These are phyloP conservation scores for Menidia menidia DNA, from an alignment of 2,797 vertebrate genomes.

Conservation along the genomic window DNA sequence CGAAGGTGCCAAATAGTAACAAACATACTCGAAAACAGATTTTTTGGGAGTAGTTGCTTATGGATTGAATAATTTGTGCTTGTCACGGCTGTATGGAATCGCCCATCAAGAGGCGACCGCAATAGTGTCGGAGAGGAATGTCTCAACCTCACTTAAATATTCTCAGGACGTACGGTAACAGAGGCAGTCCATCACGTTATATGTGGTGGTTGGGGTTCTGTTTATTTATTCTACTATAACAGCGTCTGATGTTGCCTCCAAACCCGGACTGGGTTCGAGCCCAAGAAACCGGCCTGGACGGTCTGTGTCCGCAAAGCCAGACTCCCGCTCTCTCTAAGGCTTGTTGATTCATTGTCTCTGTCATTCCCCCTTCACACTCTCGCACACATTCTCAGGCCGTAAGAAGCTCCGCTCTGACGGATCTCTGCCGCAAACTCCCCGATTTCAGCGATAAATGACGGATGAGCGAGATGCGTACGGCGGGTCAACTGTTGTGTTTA, in stretches of 20 bases:
- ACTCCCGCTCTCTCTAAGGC: conserved; percentile 29
- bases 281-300: conserved; percentile 54
- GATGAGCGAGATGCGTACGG: conserved; percentile 49
- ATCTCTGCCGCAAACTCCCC: conserved; percentile 35
- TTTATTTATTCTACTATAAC: conserved; percentile 68
- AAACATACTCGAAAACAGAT: conserved; percentile 68
- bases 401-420: conserved; percentile 13
- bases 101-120: conserved; percentile 58
- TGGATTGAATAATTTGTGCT: conserved; percentile 66
- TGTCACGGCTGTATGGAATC: conserved; percentile 48
- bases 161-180: conserved; percentile 29
- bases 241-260: conserved; percentile 68
- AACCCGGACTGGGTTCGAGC: conserved; percentile 59
- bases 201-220: conserved; percentile 54
- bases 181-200: conserved; percentile 58
- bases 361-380: conserved; percentile 33
- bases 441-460: conserved; percentile 60
- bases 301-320: conserved; percentile 48
- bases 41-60: conserved; percentile 33
- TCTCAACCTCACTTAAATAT: conserved; percentile 53
- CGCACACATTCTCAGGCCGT: conserved; percentile 2
- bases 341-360: conserved; percentile 39
- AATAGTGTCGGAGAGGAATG: conserved; percentile 41
- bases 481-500: conserved; percentile 62
- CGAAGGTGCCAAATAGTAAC: conserved; percentile 69